Evolutionary conservation across 1,140 invertebrate species (phyloP).

Genomic region (Pogonognathellus flavescens): DNA sequence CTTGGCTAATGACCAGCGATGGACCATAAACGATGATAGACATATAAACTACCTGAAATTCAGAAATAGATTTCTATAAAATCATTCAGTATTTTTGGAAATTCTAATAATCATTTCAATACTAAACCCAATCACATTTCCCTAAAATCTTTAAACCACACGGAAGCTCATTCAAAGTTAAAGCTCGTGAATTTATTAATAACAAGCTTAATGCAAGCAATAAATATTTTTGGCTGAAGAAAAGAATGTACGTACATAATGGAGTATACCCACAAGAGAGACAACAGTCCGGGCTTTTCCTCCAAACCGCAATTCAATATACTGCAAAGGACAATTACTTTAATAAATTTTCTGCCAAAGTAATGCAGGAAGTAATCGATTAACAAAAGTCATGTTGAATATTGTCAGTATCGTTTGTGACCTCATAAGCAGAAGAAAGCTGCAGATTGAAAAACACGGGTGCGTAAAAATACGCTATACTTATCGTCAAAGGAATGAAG

Average conservation of each 20-base stretch:
- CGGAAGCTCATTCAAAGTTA: no score
- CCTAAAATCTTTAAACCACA: no score
- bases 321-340: constrained; percentile 68
- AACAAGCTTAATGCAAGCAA: no score
- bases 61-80: background rate
- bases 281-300: constrained; percentile 68
- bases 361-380: background rate
- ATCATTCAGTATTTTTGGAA: no score
- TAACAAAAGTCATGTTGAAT: background rate
- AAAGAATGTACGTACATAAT: constrained; percentile 70
- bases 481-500: constrained; percentile 77
- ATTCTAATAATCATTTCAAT: background rate
- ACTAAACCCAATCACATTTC: no score
- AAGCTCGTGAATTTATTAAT: no score
- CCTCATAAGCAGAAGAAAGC: constrained; percentile 90
- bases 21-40: constrained; percentile 92
- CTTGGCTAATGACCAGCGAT: constrained; percentile 89
- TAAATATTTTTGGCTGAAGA: no score
- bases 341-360: background rate
- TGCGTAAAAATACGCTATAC: constrained; percentile 83
- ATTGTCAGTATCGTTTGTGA: constrained; percentile 70
- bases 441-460: constrained; percentile 90
- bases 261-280: constrained; percentile 69
- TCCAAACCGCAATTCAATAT: constrained; percentile 71
- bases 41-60: constrained; percentile 79